These are phyloP conservation scores for Macrobrachium nipponense DNA, from an alignment of 1,140 invertebrate species.

Conservation along the genomic window DNA sequence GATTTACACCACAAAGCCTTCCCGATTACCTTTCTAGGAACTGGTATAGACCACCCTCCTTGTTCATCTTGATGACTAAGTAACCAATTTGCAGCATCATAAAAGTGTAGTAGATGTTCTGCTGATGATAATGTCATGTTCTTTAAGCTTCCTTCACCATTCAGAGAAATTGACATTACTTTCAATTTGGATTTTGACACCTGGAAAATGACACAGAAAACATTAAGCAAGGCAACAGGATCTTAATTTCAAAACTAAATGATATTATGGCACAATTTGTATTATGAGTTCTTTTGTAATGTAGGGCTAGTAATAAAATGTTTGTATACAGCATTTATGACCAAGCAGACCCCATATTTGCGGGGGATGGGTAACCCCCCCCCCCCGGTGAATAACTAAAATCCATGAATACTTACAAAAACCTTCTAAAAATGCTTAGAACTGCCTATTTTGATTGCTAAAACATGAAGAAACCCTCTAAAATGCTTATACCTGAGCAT, in stretches of 20 bases:
- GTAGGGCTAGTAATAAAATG: too few relatives aligned
- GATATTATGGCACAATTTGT: too few relatives aligned
- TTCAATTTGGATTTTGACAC: slow-evolving; percentile 65
- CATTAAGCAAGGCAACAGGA: not conserved
- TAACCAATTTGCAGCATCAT: slow-evolving; percentile 93
- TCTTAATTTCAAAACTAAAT: not conserved
- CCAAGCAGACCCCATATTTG: too few relatives aligned
- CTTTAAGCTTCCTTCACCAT: slow-evolving; percentile 64
- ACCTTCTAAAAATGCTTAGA: too few relatives aligned
- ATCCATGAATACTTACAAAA: too few relatives aligned
- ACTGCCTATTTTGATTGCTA: too few relatives aligned
- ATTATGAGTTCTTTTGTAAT: too few relatives aligned
- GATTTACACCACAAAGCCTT: not conserved
- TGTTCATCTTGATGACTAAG: slow-evolving; percentile 85
- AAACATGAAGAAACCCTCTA: too few relatives aligned
- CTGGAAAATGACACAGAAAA: slow-evolving; percentile 30
- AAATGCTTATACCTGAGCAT: too few relatives aligned
- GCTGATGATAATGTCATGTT: slow-evolving; percentile 82
- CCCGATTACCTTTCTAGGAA: slow-evolving; percentile 75
- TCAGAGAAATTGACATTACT: slow-evolving; percentile 65
- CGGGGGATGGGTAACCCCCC: too few relatives aligned
- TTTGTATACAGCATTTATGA: too few relatives aligned
- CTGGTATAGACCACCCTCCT: slow-evolving; percentile 91
- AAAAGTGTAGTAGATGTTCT: slow-evolving; percentile 90
- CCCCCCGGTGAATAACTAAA: too few relatives aligned